Conservation (phyloP, 2,797 vertebrate species). For the Hemitrygon akajei region DNA sequence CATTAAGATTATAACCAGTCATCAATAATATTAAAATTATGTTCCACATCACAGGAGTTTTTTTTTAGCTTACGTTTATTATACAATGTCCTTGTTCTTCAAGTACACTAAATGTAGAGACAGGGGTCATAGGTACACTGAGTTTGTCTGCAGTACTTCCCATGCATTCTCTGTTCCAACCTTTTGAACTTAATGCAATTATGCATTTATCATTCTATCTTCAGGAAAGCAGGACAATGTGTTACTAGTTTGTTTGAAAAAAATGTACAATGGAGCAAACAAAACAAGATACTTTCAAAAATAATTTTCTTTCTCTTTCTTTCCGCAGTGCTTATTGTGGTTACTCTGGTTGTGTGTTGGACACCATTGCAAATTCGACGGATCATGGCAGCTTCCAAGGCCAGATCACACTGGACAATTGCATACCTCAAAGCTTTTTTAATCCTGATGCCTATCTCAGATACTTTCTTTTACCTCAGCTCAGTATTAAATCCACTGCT, state of each 20-base stretch:
- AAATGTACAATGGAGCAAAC: not conserved
- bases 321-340: slow-evolving; percentile 75
- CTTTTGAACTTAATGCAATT: not conserved
- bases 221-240: not conserved
- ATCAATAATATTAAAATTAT: slow-evolving; percentile 4
- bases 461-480: slow-evolving; percentile 93
- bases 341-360: slow-evolving; percentile 78
- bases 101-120: not conserved
- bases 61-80: not conserved
- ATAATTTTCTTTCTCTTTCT: not conserved
- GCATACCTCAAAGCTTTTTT: slow-evolving; percentile 70
- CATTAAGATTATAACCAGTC: not conserved
- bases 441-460: slow-evolving; percentile 69
- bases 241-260: not conserved
- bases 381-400: slow-evolving; percentile 74
- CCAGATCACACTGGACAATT: slow-evolving; percentile 71
- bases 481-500: slow-evolving; percentile 89
- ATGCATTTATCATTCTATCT: not conserved
- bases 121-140: not conserved
- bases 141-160: not conserved
- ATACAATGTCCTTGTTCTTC: not conserved
- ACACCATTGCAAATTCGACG: slow-evolving; percentile 83
- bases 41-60: not conserved
- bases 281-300: not conserved
- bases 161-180: slow-evolving; percentile 10